phyloP scores from a whole-genome alignment of 2,888 invertebrate species.

The Volucella zonaria region DNA sequence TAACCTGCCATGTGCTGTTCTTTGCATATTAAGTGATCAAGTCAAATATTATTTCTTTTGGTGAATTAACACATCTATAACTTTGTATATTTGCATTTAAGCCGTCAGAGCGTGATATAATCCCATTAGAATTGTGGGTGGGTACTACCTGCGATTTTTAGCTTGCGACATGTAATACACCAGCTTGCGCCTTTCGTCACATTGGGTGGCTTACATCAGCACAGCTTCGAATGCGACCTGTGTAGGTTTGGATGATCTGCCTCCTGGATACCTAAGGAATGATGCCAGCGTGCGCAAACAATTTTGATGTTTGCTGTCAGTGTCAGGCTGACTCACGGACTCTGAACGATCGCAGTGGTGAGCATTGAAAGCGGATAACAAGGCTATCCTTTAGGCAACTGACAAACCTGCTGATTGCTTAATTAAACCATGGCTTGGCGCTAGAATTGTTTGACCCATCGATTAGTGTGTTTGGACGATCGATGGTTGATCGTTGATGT shows the following conservation, averaged over 20 bases:
- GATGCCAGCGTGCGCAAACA: slow-evolving; percentile 34
- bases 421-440: slow-evolving; percentile 52
- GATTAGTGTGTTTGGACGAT: slow-evolving; percentile 34
- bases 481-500: slow-evolving; percentile 19
- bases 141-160: slow-evolving; percentile 35
- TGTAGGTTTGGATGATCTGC: slow-evolving; percentile 62
- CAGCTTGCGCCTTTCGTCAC: slow-evolving; percentile 60
- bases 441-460: slow-evolving; percentile 10
- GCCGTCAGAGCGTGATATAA: slow-evolving; percentile 59
- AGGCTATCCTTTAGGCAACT: slow-evolving; percentile 37
- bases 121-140: slow-evolving; percentile 64
- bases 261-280: slow-evolving; percentile 33
- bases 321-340: slow-evolving; percentile 30
- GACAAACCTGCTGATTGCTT: slow-evolving; percentile 52
- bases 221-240: slow-evolving; percentile 44
- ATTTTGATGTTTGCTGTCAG: slow-evolving; percentile 44
- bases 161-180: slow-evolving; percentile 28
- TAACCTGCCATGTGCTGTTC: slow-evolving; percentile 51
- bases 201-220: slow-evolving; percentile 66
- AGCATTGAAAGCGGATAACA: slow-evolving; percentile 40
- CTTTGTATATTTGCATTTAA: slow-evolving; percentile 26
- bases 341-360: slow-evolving; percentile 5
- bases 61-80: slow-evolving; percentile 37
- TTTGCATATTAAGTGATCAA: slow-evolving; percentile 53
- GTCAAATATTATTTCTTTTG: not conserved